Base-by-base conservation (phyloP, 64 coral and sea anemone genomes). In the Orbicella faveolata region DNA sequence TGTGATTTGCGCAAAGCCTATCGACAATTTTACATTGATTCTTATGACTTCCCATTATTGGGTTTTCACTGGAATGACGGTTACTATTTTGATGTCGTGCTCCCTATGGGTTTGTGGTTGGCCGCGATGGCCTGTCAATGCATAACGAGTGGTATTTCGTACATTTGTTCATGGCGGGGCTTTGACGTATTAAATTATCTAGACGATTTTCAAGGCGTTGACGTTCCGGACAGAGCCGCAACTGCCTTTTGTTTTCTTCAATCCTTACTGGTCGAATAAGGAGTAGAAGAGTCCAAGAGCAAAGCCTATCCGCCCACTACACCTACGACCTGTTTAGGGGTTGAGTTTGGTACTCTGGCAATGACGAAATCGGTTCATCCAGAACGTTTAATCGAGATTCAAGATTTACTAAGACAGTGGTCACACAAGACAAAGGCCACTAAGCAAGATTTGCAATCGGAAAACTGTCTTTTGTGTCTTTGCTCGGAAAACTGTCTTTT, bases 121-220 rank as follows among this genome's bases (percentile, higher is more conserved):
- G 89, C 89, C 14, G 89, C 89, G 18, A 82, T 82, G 78, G 89
- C 89, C 12, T 83, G 89, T 83, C 79, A 90, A 51, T 79, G 89
- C 54, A 57, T 80, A 6, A 83, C 89, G 26, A 82, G 44, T 6
- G 89, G 44, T 17, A 77, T 83, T 67, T 89, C 88, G 61, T 57
- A 67, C 73, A 72, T 89, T 79, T 80, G 88, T 89, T 53, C 75
- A 30, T 35, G 18, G 9, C 57, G 51, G n/a, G 76, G 76, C 34
- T 89, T 79, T 89, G 57, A 57, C 25, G 75, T 89, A 36, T 59
- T 89, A 79, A 89, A 89, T 89, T 89, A 89, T 80, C 51, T 80
- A 34, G 76, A 80, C 52, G 88, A 89, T 67, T 89, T 89, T 89
- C 77, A 79, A 61, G 88, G 88, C n/a, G 48, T 89, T 73, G 88